Evolutionary conservation across 2,888 invertebrate species (phyloP), one percentile per base, ranked within the genome.

Genomic region (Macaria liturata): DNA sequence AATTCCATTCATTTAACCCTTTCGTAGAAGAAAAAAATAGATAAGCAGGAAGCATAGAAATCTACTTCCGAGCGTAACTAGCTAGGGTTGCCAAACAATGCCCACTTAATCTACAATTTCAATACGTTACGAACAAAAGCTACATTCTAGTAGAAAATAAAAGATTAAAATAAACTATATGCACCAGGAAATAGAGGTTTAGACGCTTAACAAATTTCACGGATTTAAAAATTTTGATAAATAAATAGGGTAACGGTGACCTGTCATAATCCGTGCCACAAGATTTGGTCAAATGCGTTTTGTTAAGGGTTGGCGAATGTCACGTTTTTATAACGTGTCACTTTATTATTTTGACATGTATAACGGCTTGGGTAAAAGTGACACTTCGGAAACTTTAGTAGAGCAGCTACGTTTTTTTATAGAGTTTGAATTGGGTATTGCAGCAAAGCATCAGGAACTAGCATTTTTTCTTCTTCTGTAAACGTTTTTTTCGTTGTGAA

Each of bases 1-100:
- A 86, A 84, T 83, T 80, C 80, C 83, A 88, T 90, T 88, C 83
- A 87, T 83, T 71, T 75, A 76, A 80, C 81, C 83, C 83, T 79
- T 75, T 65, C 67, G 64, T 64, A 49, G 46, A 50, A 53, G 70
- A 69, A 81, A 83, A 83, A 83, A 81, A 80, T 77, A 80, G 79
- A 81, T 74, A 81, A 75, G 73, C 79, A 82, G 84, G 86, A 88
- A 87, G 81, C 76, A 71, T 59, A 73, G 68, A 76, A 79, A 68
- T 75, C 66, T 67, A 71, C 80, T 81, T 78, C 80, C 75, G 72
- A 70, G 71, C 51, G 62, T 69, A 74, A 73, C 74, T 72, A 72
- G 74, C 75, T 74, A 74, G 79, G 77, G 76, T 66, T 75, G 76
- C 69, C 80, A 75, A 74, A 82, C 79, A 84, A 83, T 78, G 69